These are phyloP conservation scores for Caenorhabditis auriculariae DNA, from an alignment of 2,888 invertebrate genomes.

Conservation along the genomic window DNA sequence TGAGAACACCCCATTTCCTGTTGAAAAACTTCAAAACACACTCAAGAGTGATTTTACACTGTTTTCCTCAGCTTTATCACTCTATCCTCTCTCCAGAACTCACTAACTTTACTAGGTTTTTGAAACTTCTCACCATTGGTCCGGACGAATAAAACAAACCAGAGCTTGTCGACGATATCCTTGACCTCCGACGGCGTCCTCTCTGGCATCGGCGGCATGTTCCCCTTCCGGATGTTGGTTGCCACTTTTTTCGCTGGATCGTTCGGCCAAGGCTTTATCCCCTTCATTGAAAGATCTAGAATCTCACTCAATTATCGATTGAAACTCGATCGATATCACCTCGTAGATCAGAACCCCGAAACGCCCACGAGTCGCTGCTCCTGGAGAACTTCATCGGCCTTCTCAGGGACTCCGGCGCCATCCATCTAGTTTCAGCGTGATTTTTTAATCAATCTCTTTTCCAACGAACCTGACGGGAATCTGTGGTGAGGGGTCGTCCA, in stretches of 20 bases:
- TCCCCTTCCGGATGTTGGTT: slow-evolving; percentile 4
- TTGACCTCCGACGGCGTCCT: slow-evolving; percentile 2
- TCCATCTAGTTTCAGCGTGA: slow-evolving; percentile 35
- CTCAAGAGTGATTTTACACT: too few relatives aligned
- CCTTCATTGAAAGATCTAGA: too few relatives aligned
- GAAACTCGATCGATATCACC: slow-evolving; percentile 13
- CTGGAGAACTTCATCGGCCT: slow-evolving; percentile 19
- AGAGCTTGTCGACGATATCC: slow-evolving; percentile 1
- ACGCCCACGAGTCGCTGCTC: slow-evolving; percentile 46
- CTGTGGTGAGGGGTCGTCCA: slow-evolving; percentile 3
- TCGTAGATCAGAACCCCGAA: slow-evolving; percentile 42
- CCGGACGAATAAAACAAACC: not conserved
- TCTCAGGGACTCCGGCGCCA: slow-evolving; percentile 49
- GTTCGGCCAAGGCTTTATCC: slow-evolving; percentile 6
- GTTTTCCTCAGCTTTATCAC: too few relatives aligned
- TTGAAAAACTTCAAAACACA: too few relatives aligned
- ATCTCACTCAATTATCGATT: too few relatives aligned
- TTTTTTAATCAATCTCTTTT: too few relatives aligned
- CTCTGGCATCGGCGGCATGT: slow-evolving; percentile 1
- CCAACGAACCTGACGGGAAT: slow-evolving; percentile 17
- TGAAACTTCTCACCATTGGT: too few relatives aligned
- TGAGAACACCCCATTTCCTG: too few relatives aligned
- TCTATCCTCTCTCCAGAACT: too few relatives aligned
- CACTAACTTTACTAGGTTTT: too few relatives aligned
- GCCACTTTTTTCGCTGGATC: slow-evolving; percentile 4